phyloP scores from a whole-genome alignment of 2,888 invertebrate species.

The Encarsia formosa region DNA sequence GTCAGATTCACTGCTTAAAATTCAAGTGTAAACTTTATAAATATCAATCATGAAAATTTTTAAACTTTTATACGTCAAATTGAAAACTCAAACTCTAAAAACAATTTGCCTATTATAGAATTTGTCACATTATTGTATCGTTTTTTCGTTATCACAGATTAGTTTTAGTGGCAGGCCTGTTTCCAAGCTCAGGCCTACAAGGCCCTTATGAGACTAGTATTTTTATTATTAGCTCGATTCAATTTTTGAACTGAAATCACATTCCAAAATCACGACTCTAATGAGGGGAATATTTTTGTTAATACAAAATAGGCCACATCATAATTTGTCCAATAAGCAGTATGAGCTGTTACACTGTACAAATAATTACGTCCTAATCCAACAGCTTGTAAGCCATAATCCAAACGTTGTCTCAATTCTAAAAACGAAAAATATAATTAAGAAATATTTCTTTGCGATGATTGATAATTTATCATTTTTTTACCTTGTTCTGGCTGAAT shows the following conservation, averaged over 20 bases:
- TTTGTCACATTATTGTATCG: conserved; percentile 49
- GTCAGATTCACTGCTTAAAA: no score
- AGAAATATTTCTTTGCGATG: not conserved
- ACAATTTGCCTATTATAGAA: conserved; percentile 29
- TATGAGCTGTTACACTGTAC: conserved; percentile 61
- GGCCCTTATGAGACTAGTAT: conserved; percentile 37
- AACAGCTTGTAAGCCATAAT: conserved; percentile 59
- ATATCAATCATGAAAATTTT: no score
- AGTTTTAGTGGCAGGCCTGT: conserved; percentile 46
- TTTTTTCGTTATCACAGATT: conserved; percentile 51
- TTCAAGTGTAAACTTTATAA: no score
- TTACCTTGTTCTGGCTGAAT: conserved; percentile 52
- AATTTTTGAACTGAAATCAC: conserved; percentile 27
- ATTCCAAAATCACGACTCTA: conserved; percentile 50
- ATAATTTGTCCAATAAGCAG: conserved; percentile 62
- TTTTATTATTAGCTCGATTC: not conserved
- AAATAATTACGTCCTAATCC: conserved; percentile 59
- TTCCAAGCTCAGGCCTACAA: conserved; percentile 35
- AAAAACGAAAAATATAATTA: conserved; percentile 20
- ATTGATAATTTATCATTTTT: not conserved
- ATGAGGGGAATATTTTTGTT: conserved; percentile 53
- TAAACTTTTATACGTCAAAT: no score
- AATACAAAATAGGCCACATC: conserved; percentile 63
- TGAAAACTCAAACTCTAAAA: no score
- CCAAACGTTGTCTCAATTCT: conserved; percentile 59